phyloP scores from a whole-genome alignment of 2,888 invertebrate species.

The Escarpia spicata region DNA sequence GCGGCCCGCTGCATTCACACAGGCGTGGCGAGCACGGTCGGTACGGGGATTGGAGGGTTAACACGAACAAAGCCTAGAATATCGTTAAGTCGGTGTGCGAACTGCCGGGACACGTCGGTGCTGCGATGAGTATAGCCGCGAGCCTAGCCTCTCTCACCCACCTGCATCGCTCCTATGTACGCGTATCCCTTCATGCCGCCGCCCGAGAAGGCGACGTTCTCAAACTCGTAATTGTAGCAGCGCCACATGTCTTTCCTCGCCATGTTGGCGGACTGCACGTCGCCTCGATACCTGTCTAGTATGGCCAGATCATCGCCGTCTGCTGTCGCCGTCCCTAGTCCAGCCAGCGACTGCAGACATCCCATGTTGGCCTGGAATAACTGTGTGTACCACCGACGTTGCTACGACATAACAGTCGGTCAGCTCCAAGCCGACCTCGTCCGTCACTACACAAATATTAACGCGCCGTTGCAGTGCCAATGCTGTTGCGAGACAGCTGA shows the following conservation, averaged over 20 bases:
- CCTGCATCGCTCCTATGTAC: constrained; percentile 43
- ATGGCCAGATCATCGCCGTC: neutral
- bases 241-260: neutral
- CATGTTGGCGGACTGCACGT: neutral
- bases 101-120: neutral
- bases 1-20: neutral
- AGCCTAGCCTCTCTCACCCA: constrained; percentile 13
- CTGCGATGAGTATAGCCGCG: neutral
- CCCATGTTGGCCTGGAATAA: neutral
- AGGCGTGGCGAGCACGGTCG: neutral
- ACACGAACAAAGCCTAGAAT: neutral
- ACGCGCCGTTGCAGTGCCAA: neutral
- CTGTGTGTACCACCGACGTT: neutral
- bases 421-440: neutral
- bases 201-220: constrained; percentile 43
- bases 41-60: neutral
- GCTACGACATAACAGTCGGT: neutral
- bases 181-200: constrained; percentile 44
- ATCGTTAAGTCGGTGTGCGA: neutral
- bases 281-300: neutral
- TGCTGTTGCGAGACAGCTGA: neutral
- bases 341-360: neutral
- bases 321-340: neutral
- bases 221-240: constrained; percentile 32
- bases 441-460: neutral